Evolutionary conservation across 1,140 invertebrate species (phyloP), one percentile per base, ranked within the genome.

Genomic region (Maconellicoccus hirsutus): DNA sequence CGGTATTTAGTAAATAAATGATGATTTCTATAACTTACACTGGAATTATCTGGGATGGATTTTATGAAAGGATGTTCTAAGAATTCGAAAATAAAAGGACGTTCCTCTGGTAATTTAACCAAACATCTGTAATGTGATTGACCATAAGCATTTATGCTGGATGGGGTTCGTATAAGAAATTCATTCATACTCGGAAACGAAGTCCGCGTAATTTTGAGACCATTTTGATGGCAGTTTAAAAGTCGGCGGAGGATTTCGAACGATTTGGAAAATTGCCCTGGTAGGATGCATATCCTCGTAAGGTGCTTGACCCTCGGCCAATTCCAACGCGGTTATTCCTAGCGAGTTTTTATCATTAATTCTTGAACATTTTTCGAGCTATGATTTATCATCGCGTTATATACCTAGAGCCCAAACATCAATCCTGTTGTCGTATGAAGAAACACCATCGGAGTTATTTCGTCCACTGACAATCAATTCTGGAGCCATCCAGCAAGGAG

Each of bases 401-500:
- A 23, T 77, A 78, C 95, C 93, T 59, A 95, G 76, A 1, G 92
- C 89, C 93, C 93, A 96, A n/a, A 95, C 89, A 79, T 95, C 93
- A 27, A 85, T 86, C 21, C 89, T 84, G 76, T 85, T 85, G 69
- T 89, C 86, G 79, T 94, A 91, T 16, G 82, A 82, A 71, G 82
- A 84, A 52, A 76, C 77, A 76, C 27, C 77, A n/a, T 76, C 73
- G 10, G 81, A 78, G 19, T 82, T 76, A 66, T 84, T 80, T 74
- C 79, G 73, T 21, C 75, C 76, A 61, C 80, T 81, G 0, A 82
- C 81, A 0, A 92, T 83, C 1, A 92, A 84, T 82, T 96, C 93
- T 0, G 93, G 93, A 1, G 93, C 91, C 90, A 95, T 93, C 90
- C 91, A 95, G 75, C 87, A 90, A 0, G 93, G 92, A 0, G 92